phyloP scores from a whole-genome alignment of 2,888 invertebrate genomes.

The Polymixis lichenea region DNA sequence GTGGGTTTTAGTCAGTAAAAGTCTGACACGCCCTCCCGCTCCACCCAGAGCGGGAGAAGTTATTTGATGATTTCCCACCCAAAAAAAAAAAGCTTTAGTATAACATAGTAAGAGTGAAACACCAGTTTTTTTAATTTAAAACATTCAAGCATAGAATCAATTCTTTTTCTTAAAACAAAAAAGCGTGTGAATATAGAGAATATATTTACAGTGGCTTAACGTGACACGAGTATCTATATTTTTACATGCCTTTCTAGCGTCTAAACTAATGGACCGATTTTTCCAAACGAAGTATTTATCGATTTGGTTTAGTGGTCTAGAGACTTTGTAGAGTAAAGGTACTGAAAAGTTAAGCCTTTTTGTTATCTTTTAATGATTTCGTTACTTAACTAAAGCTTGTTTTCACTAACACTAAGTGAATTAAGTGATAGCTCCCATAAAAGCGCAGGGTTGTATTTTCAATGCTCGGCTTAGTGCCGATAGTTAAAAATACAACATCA shows the following conservation, averaged over 20 bases:
- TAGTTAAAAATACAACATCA: background rate
- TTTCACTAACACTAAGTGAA: background rate
- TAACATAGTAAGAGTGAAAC: no score
- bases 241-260: conserved; percentile 24
- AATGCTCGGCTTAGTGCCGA: background rate
- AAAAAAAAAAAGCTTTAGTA: no score
- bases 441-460: background rate
- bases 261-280: conserved; percentile 48
- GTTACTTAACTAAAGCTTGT: background rate
- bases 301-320: conserved; percentile 35
- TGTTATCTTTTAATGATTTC: background rate
- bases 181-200: background rate
- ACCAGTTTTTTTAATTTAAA: no score
- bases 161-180: no score
- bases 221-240: conserved; percentile 8
- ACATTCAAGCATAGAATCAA: no score
- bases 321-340: conserved; percentile 11
- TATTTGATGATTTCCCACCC: no score
- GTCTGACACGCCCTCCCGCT: no score
- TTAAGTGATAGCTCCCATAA: background rate
- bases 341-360: background rate
- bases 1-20: no score
- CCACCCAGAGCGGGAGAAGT: no score
- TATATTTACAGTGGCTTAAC: background rate
- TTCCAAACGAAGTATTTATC: conserved; percentile 50